Percentiles rank a stretch among this genome's conserved stretches.
Conservation (phyloP, 2,113 vertebrate species). For the Lepisosteus osseus region DNA sequence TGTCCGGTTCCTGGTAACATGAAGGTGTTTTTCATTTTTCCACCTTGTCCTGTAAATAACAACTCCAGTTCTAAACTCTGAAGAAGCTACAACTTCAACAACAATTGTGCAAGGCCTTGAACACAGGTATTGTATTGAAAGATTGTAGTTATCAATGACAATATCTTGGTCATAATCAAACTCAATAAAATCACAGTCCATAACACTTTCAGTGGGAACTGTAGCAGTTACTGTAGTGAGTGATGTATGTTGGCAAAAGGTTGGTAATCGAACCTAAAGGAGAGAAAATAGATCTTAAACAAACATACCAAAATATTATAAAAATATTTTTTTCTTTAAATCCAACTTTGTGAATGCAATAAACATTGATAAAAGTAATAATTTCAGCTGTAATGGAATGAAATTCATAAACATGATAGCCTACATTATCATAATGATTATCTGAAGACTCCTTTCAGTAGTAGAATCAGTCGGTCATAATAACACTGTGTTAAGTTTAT, state of each 20-base stretch:
- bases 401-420: too few species aligned
- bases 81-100: slow-evolving; percentile 76
- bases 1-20: slow-evolving; percentile 54
- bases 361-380: too few species aligned
- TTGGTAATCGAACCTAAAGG: slow-evolving; percentile 47
- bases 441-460: too few species aligned
- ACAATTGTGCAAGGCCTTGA: slow-evolving; percentile 72
- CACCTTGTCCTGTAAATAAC: slow-evolving; percentile 78
- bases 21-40: slow-evolving; percentile 62
- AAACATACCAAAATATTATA: not conserved
- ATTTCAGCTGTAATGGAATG: too few species aligned
- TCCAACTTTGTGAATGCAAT: too few species aligned
- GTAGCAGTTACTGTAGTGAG: slow-evolving; percentile 50
- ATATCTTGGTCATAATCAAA: slow-evolving; percentile 71
- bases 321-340: too few species aligned
- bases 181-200: slow-evolving; percentile 66
- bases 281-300: slow-evolving; percentile 18
- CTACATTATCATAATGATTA: too few species aligned
- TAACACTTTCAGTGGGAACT: slow-evolving; percentile 30
- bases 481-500: too few species aligned
- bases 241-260: slow-evolving; percentile 55
- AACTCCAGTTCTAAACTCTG: slow-evolving; percentile 66
- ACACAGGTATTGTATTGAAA: slow-evolving; percentile 76
- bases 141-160: slow-evolving; percentile 64
- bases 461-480: too few species aligned